Evolutionary conservation across 2,888 invertebrate species (phyloP), one percentile per base, ranked within the genome.

Genomic region (Dromius quadrimaculatus): DNA sequence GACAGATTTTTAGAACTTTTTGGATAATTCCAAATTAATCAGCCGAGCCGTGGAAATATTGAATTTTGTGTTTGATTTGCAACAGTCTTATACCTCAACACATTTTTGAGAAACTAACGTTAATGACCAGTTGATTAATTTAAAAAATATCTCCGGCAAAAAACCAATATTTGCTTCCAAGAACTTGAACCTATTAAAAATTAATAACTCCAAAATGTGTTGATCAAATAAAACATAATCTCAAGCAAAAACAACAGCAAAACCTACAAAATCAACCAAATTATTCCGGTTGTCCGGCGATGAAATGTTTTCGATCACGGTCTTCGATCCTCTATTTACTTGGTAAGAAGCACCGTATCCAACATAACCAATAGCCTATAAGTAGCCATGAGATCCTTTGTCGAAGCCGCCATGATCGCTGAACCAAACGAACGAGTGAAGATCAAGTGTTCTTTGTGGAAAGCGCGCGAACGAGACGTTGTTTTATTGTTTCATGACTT

Each of bases 351-450:
- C 72, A 74, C 75, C 79, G 77, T 76, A 73, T 76, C 80, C 76
- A 79, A 80, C 77, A 75, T 77, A 78, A 73, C 78, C 80, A 79
- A 80, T 79, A 80, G 79, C 78, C 78, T 79, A 78, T 79, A 80
- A 80, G 81, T 78, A 80, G 79, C 77, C 79, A 79, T 80, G 80
- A 80, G 79, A 81, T 66, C 38, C 66, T 54, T 66, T 66, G 34
- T 20, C 22, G 50, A 15, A 20, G 66, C 66, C 66, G 63, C 32
- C 57, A 15, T 28, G 23, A 54, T 28, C 28, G 54, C 28, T 28
- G 23, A 22, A 15, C 19, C 57, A n/a, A n/a, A n/a, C n/a, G n/a
- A n/a, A n/a, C n/a, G n/a, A n/a, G n/a, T n/a, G n/a, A n/a, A n/a
- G n/a, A n/a, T n/a, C 8, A 15, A 15, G 57, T 17, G 15, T 13